A percentile compares a stretch with the other conserved stretches of the same genome.
phyloP scores from a whole-genome alignment of 1,140 invertebrate species.

The Cydia amplana region DNA sequence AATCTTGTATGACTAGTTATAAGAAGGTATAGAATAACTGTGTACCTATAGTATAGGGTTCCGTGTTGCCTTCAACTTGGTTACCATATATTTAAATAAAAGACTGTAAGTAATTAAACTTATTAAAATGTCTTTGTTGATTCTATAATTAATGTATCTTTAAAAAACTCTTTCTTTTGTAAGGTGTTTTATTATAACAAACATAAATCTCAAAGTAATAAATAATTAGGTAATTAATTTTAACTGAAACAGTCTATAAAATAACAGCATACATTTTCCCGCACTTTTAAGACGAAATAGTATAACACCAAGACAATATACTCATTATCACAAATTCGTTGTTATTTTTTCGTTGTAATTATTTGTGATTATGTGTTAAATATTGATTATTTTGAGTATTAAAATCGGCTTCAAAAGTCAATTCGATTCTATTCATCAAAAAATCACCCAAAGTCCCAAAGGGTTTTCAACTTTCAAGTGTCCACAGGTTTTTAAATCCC shows the following conservation, averaged over 20 bases:
- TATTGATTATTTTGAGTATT: too few relatives aligned
- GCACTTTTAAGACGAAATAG: background rate
- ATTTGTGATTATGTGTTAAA: too few relatives aligned
- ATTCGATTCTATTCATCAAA: constrained; percentile 42
- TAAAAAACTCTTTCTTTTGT: too few relatives aligned
- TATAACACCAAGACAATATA: background rate
- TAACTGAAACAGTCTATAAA: too few relatives aligned
- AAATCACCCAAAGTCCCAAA: constrained; percentile 38
- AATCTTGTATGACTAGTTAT: background rate
- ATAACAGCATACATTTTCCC: background rate
- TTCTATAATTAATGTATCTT: too few relatives aligned
- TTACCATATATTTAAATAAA: background rate
- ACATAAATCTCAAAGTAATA: too few relatives aligned
- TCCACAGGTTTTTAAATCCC: constrained; percentile 49
- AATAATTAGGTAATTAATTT: too few relatives aligned
- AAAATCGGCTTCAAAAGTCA: constrained; percentile 25
- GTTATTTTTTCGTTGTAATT: too few relatives aligned
- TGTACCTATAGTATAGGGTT: background rate
- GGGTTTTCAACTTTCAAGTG: constrained; percentile 45
- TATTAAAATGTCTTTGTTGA: too few relatives aligned
- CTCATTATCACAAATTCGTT: background rate
- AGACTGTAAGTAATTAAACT: too few relatives aligned
- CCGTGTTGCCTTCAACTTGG: background rate
- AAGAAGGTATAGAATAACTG: background rate
- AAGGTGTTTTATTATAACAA: too few relatives aligned